phyloP scores from a whole-genome alignment of 2,888 invertebrate species.

The Abscondita cerata region DNA sequence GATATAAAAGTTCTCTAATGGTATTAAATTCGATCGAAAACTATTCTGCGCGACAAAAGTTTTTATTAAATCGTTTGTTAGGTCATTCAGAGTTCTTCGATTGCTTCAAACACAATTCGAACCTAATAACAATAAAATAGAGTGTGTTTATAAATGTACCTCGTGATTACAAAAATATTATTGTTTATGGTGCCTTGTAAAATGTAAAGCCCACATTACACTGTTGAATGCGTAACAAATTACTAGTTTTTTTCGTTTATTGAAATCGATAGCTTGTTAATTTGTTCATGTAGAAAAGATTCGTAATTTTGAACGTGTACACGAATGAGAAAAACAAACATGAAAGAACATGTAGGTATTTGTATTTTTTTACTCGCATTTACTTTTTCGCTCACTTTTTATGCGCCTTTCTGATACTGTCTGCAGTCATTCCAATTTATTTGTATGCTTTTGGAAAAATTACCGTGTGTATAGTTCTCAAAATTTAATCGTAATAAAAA shows the following conservation, averaged over 20 bases:
- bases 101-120: conserved; percentile 5
- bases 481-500: too few species aligned
- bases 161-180: conserved; percentile 14
- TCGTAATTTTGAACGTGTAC: too few species aligned
- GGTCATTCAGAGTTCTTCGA: conserved; percentile 5
- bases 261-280: too few species aligned
- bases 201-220: conserved; percentile 1
- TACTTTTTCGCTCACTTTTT: too few species aligned
- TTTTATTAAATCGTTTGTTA: conserved; percentile 11
- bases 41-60: not conserved
- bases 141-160: conserved; percentile 10
- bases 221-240: not conserved
- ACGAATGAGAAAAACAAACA: too few species aligned
- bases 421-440: too few species aligned
- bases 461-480: too few species aligned
- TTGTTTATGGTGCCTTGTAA: not conserved
- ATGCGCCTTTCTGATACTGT: too few species aligned
- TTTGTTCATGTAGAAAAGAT: too few species aligned
- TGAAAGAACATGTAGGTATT: too few species aligned
- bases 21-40: conserved; percentile 10
- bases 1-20: not conserved
- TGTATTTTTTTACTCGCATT: too few species aligned
- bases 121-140: conserved; percentile 15
- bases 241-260: not conserved
- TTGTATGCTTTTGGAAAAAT: too few species aligned